Base-by-base conservation (phyloP, 2,113 vertebrate species). In the Microcebus tavaratra region DNA sequence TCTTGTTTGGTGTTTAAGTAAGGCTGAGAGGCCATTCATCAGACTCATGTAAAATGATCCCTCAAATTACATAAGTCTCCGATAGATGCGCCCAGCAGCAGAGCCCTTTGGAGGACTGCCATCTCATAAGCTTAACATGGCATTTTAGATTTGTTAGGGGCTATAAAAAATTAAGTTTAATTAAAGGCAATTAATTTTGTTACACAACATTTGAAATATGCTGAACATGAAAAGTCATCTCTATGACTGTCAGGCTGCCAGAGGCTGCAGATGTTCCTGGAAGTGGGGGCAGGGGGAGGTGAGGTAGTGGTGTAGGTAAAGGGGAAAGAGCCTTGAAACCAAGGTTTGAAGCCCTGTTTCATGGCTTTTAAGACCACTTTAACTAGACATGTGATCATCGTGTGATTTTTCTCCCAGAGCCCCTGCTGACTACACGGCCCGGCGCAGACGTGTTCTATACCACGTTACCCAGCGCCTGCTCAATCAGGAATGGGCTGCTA, bases 171-270 rank as follows among this genome's bases (percentile, higher is more conserved):
- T 94, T 98, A 98, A 79, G 80, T 98, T 98, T 98, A 98, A 98
- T 98, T 98, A 98, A 98, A 98, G 95, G 53, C 88, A 97, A 98
- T 98, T 98, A 98, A 96, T 98, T 98, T 98, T 98, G 97, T 98
- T 95, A 89, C 94, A 96, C 94, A 95, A 89, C 86, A 94, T 93
- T 97, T 96, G 0, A 97, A 97, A 95, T 97, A 96, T 86, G 90
- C 97, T 91, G 0, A 42, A 96, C 87, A 65, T 85, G 79, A 85
- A 94, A 89, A 96, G 92, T 93, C 95, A 55, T 97, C 1, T 21
- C 97, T 45, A 75, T 95, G 96, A 63, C 65, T 70, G 55, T 65
- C 36, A 14, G 57, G 23, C 88, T 94, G 88, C 90, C 89, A 89
- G 70, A 50, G 34, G 83, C 36, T 67, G 27, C 89, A 80, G 92